Evolutionary conservation across 1,140 invertebrate species (phyloP), one percentile per base, ranked within the genome.

Genomic region (Zaprionus gabonicus): DNA sequence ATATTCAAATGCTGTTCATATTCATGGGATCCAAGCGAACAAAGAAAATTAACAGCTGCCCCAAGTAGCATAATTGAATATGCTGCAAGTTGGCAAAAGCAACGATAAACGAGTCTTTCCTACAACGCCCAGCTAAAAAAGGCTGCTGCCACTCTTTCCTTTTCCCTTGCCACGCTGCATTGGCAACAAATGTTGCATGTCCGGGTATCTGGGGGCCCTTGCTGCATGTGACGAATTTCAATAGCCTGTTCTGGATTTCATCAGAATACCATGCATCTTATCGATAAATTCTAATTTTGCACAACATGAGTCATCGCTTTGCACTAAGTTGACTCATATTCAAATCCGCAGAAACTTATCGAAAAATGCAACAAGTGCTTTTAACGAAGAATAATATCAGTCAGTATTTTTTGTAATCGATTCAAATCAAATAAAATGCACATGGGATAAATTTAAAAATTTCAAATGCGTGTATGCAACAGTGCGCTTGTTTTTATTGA

Each of bases 151-250:
- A 4, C n/a, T 44, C 15, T n/a, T 15, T n/a, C 6, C 5, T 1
- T 36, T 1, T 38, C 13, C 36, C 6, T 44, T 70, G 81, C 62
- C 51, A 71, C 78, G 73, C 63, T 82, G 82, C 79, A 80, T 85
- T 90, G 80, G 66, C 68, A 73, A 58, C 79, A 85, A 91, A 91
- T 90, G 86, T 85, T 76, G 82, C 86, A 58, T 90, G 76, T 78
- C 62, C 23, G 41, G 69, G 67, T n/a, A 53, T 58, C 15, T 7
- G 4, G 36, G 3, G 15, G 36, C 36, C 41, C n/a, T n/a, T 57
- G 23, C 31, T 44, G 46, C 60, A 41, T 83, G 84, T 81, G 84
- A 88, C 81, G 84, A 81, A 88, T 88, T 79, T 58, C 20, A 57
- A 66, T 78, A 77, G 57, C 27, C 51, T 56, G 10, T 51, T 31